Evolutionary conservation across 1,140 invertebrate genomes (phyloP), one percentile per base, ranked within the genome.

Genomic region (Sitodiplosis mosellana): DNA sequence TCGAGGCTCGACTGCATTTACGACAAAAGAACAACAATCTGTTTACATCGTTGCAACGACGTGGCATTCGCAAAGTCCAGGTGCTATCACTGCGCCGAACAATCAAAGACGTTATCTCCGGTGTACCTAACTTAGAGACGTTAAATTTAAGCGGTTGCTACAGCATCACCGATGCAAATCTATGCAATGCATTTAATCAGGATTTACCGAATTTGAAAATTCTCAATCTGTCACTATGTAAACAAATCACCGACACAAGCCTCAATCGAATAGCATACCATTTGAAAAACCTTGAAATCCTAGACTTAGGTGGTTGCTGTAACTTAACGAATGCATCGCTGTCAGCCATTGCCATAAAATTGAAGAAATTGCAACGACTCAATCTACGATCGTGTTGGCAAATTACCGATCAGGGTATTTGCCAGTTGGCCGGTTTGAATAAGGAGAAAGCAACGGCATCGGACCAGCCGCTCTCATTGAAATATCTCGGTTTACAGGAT

Each of bases 71-170:
- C 48, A 76, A 79, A 57, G 78, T 95, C 15, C 91, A 94, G 68
- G 82, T 96, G 48, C 67, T 96, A 12, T 92, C 87, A 21, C 66
- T 94, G 37, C 69, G 83, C 38, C 69, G 85, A 41, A 83, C 83
- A n/a, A 68, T 94, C 17, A 72, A 84, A 51, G 89, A 94, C 59
- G 81, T 94, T 17, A 77, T 93, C 18, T 74, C 78, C 27, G 83
- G 87, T 8, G 75, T 96, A 20, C 86, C 87, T 5, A 83, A 87
- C 54, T 65, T 95, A 22, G 84, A 87, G 54, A 82, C 85, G 19
- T 71, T 96, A 42, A 93, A 89, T 57, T 68, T 95, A 5, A 88
- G 83, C 56, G 91, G 91, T 11, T 95, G 90, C 64, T 95, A 87
- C 68, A 92, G 88, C 62, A 77, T 96, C 19, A 88, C 85, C 19